Conservation (phyloP, 1,140 invertebrate genomes). For the Ptiloglossa arizonensis region DNA sequence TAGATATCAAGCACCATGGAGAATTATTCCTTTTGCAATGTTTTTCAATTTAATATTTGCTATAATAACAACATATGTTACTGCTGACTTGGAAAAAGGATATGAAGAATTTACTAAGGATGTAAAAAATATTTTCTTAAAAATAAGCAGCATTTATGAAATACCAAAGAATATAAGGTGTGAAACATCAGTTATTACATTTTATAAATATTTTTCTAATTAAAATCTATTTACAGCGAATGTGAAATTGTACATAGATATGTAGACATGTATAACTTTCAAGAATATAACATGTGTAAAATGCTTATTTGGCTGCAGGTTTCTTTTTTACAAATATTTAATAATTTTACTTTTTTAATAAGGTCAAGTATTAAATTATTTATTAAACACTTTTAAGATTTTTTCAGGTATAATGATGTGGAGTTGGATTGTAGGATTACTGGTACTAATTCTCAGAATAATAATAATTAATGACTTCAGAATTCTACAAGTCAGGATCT, state of each 20-base stretch:
- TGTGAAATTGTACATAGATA: conserved; percentile 56
- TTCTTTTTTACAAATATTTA: not conserved
- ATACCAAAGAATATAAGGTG: conserved; percentile 6
- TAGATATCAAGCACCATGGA: conserved; percentile 67
- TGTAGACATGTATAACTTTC: conserved; percentile 32
- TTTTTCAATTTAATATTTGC: conserved; percentile 63
- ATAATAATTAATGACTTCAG: conserved; percentile 59
- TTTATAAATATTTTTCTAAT: not conserved
- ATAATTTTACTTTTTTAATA: not conserved
- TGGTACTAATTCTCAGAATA: conserved; percentile 56
- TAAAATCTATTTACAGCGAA: conserved; percentile 23
- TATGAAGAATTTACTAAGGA: conserved; percentile 52
- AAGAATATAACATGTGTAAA: conserved; percentile 44
- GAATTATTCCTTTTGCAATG: conserved; percentile 63
- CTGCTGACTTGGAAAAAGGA: conserved; percentile 40
- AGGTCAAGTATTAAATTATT: not conserved
- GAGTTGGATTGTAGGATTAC: conserved; percentile 60
- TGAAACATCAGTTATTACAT: not conserved
- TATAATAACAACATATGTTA: conserved; percentile 22
- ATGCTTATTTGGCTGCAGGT: conserved; percentile 38
- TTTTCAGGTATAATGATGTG: conserved; percentile 58
- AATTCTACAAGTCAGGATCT: conserved; percentile 60
- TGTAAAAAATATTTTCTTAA: conserved; percentile 33
- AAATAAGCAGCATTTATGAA: not conserved
- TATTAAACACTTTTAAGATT: conserved; percentile 45